Evolutionary conservation across 1,140 invertebrate species (phyloP).

Genomic region (Drosophila teissieri): DNA sequence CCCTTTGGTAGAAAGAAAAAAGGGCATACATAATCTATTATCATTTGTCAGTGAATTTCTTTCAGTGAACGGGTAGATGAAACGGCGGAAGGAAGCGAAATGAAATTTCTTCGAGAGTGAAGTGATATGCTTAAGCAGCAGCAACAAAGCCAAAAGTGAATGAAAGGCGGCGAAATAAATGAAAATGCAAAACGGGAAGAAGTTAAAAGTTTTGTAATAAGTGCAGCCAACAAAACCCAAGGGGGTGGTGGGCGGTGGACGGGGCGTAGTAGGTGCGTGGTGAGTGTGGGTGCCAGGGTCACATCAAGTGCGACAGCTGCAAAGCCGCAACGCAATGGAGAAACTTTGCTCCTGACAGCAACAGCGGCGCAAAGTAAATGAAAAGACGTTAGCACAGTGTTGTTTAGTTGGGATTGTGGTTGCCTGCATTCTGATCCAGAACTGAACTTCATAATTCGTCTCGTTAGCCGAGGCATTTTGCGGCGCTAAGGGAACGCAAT

Average conservation of each 20-base stretch:
- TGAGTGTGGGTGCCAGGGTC: neutral
- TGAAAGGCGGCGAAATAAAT: conserved; percentile 56
- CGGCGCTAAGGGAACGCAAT: neutral
- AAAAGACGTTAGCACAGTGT: conserved; percentile 8
- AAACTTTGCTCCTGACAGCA: conserved; percentile 30
- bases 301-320: conserved; percentile 49
- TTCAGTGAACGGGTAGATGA: conserved; percentile 4
- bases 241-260: too few relatives aligned
- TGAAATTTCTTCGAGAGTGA: conserved; percentile 48
- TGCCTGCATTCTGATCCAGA: conserved; percentile 22
- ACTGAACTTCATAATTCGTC: conserved; percentile 9
- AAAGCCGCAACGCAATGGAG: conserved; percentile 43
- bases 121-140: conserved; percentile 55
- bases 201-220: conserved; percentile 66
- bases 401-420: neutral
- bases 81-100: conserved; percentile 36
- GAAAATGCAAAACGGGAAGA: conserved; percentile 57
- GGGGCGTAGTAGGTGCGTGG: neutral
- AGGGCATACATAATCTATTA: too few relatives aligned
- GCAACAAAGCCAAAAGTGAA: conserved; percentile 28
- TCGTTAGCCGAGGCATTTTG: neutral
- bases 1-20: too few relatives aligned
- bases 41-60: neutral
- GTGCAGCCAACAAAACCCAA: conserved; percentile 39
- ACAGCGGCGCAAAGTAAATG: conserved; percentile 14